A percentile compares a stretch with the other conserved stretches of the same genome.
Conservation (phyloP, 1,140 invertebrate species). For the Rhopalosiphum maidis region DNA sequence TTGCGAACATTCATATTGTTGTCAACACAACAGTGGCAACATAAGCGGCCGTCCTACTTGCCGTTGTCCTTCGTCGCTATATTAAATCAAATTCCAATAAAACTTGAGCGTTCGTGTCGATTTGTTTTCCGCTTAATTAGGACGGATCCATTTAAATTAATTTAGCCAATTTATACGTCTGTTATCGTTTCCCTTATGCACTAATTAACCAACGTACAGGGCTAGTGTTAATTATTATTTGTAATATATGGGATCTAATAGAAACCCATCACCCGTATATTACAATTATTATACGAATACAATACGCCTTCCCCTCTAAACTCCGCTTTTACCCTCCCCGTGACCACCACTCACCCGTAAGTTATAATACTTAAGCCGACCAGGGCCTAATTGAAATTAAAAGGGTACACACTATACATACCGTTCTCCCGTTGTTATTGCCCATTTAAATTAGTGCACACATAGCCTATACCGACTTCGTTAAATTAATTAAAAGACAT, state of each 20-base stretch:
- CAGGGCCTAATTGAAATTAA: constrained; percentile 47
- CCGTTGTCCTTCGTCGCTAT: constrained; percentile 16
- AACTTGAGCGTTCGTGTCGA: constrained; percentile 23
- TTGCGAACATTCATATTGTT: background rate
- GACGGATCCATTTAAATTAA: constrained; percentile 58
- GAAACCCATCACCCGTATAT: constrained; percentile 53
- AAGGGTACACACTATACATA: constrained; percentile 32
- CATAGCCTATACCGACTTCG: constrained; percentile 19
- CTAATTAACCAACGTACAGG: constrained; percentile 50
- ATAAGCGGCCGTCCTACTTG: background rate
- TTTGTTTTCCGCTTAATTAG: constrained; percentile 54
- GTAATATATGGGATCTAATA: constrained; percentile 43
- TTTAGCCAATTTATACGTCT: constrained; percentile 56
- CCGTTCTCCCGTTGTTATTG: constrained; percentile 14
- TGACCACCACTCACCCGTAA: background rate
- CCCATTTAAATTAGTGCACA: constrained; percentile 45
- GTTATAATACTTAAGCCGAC: constrained; percentile 34
- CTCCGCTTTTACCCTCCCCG: background rate
- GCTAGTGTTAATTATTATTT: constrained; percentile 54
- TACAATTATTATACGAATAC: constrained; percentile 43
- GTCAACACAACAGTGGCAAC: background rate
- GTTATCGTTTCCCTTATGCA: constrained; percentile 48
- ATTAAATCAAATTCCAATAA: constrained; percentile 53
- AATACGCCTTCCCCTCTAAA: constrained; percentile 46
- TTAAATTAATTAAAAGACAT: constrained; percentile 53